phyloP scores from a whole-genome alignment of 2,113 vertebrate genomes.

The Ifrita kowaldi region DNA sequence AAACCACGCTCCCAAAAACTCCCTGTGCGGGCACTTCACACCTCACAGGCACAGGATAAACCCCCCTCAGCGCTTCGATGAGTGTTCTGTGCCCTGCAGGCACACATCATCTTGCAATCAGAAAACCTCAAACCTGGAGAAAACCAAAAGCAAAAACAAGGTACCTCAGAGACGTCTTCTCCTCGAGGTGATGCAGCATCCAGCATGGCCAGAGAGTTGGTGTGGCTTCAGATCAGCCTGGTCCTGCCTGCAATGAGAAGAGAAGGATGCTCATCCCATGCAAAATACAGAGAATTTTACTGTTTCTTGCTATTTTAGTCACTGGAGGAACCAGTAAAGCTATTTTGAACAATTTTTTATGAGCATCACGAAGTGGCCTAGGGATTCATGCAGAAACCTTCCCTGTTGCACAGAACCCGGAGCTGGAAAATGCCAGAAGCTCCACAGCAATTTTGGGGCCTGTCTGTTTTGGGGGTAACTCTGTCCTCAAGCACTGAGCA shows the following conservation, averaged over 20 bases:
- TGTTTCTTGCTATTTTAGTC: neutral
- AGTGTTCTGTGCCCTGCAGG: neutral
- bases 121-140: neutral
- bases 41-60: neutral
- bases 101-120: neutral
- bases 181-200: neutral
- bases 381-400: neutral
- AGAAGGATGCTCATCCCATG: neutral
- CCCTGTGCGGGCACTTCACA: accelerated
- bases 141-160: neutral
- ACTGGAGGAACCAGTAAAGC: neutral
- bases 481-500: neutral
- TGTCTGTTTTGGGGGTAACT: neutral
- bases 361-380: accelerated
- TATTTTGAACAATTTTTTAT: neutral
- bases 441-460: no score
- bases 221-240: neutral
- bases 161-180: neutral
- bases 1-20: neutral
- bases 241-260: neutral
- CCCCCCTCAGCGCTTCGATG: neutral
- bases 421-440: neutral
- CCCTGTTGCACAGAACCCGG: neutral
- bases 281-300: neutral
- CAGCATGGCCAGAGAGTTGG: accelerated